A percentile compares a stretch with the other conserved stretches of the same genome.
Evolutionary conservation across 2,888 invertebrate species (phyloP).

Genomic region (Spodoptera exigua): DNA sequence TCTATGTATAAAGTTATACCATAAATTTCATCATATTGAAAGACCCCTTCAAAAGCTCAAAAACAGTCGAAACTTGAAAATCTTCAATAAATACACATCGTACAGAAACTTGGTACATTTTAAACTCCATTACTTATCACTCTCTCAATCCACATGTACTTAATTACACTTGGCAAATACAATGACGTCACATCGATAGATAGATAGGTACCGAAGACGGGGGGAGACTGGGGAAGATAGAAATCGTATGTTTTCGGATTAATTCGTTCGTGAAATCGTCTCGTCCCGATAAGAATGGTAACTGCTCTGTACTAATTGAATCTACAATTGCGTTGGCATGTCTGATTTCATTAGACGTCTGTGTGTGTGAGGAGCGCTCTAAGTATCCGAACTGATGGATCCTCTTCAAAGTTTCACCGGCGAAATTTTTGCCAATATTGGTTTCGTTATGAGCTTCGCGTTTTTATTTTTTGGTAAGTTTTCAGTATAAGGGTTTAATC

Average conservation of each 20-base stretch:
- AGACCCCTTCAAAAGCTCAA: slow-evolving; percentile 33
- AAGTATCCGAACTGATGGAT: slow-evolving; percentile 60
- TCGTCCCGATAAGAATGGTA: slow-evolving; percentile 88
- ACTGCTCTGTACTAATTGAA: slow-evolving; percentile 88
- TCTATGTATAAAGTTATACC: slow-evolving; percentile 42
- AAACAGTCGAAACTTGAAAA: slow-evolving; percentile 54
- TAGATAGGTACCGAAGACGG: slow-evolving; percentile 73
- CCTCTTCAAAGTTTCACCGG: slow-evolving; percentile 63
- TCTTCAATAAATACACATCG: slow-evolving; percentile 59
- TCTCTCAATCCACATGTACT: slow-evolving; percentile 80
- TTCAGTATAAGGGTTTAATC: slow-evolving; percentile 7
- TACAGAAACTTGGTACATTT: slow-evolving; percentile 61
- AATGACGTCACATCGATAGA: slow-evolving; percentile 80
- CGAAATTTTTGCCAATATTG: slow-evolving; percentile 65
- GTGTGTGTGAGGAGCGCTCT: slow-evolving; percentile 70
- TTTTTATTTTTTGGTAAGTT: slow-evolving; percentile 16
- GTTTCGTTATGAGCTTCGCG: slow-evolving; percentile 45
- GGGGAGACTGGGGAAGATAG: slow-evolving; percentile 79
- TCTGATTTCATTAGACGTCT: slow-evolving; percentile 84
- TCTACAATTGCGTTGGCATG: slow-evolving; percentile 87
- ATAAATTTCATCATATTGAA: slow-evolving; percentile 31
- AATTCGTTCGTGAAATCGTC: slow-evolving; percentile 90
- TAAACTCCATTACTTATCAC: slow-evolving; percentile 67
- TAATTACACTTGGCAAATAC: slow-evolving; percentile 86
- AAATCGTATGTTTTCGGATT: slow-evolving; percentile 89